These are phyloP conservation scores for Epinephelus awoara DNA, from an alignment of 2,797 vertebrate species.

Conservation along the genomic window DNA sequence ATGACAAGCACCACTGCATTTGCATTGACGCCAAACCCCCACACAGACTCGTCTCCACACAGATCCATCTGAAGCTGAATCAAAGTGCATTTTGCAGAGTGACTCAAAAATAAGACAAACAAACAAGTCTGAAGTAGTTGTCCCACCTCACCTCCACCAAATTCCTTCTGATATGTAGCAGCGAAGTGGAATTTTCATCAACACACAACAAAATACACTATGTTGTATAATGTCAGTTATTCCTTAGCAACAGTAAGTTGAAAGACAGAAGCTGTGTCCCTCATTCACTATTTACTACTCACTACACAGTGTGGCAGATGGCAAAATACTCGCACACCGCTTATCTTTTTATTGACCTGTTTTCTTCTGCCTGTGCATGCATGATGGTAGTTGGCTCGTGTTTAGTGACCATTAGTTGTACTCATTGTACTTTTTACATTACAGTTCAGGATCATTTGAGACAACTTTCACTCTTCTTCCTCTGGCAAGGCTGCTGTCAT, in stretches of 20 bases:
- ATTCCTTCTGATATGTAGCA: background rate
- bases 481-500: background rate
- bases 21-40: slow-evolving; percentile 24
- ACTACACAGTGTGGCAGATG: slow-evolving; percentile 11
- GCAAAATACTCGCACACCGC: background rate
- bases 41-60: slow-evolving; percentile 9
- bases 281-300: background rate
- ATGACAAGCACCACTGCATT: slow-evolving; percentile 51
- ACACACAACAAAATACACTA: background rate
- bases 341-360: background rate
- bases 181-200: background rate
- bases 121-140: background rate
- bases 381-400: background rate
- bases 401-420: background rate
- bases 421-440: background rate
- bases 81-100: slow-evolving; percentile 21
- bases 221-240: background rate
- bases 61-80: slow-evolving; percentile 25
- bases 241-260: background rate
- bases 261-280: background rate
- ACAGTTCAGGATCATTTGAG: background rate
- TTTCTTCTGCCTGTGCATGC: background rate
- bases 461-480: background rate
- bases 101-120: background rate
- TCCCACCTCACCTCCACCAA: background rate